These are phyloP conservation scores for Barypeithes pellucidus DNA, from an alignment of 2,888 invertebrate genomes.

Conservation along the genomic window DNA sequence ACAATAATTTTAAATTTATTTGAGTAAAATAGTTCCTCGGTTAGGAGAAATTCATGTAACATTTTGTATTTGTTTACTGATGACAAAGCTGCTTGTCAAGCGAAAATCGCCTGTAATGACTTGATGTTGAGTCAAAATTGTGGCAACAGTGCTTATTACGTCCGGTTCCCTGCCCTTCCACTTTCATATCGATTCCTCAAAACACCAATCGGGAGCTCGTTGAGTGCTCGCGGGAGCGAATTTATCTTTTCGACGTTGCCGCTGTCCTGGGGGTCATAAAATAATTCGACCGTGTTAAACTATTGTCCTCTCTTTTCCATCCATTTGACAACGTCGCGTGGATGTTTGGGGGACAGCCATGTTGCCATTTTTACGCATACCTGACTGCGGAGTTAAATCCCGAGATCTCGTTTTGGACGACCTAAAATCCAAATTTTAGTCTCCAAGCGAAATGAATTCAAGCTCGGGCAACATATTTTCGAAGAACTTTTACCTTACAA, in stretches of 20 bases:
- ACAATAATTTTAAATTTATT: conserved; percentile 33
- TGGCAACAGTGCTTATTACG: conserved; percentile 73
- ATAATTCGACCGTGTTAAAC: conserved; percentile 21
- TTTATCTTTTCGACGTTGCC: conserved; percentile 73
- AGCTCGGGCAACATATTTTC: conserved; percentile 46
- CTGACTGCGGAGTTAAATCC: conserved; percentile 51
- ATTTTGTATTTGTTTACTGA: conserved; percentile 76
- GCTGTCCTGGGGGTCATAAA: conserved; percentile 58
- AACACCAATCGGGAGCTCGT: conserved; percentile 76
- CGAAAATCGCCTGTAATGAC: conserved; percentile 69
- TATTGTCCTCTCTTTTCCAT: conserved; percentile 50
- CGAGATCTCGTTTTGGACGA: conserved; percentile 46
- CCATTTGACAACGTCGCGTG: conserved; percentile 57
- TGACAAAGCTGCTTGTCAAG: conserved; percentile 67
- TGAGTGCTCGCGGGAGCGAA: conserved; percentile 72
- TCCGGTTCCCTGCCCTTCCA: conserved; percentile 74
- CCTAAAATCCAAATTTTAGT: conserved; percentile 51
- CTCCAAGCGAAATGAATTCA: conserved; percentile 53
- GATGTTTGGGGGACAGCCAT: conserved; percentile 62
- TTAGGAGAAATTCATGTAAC: conserved; percentile 62
- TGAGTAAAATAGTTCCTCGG: conserved; percentile 37
- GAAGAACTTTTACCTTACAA: conserved; percentile 45
- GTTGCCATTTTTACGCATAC: conserved; percentile 62
- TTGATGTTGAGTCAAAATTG: conserved; percentile 71
- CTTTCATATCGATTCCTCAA: conserved; percentile 78